Conservation (phyloP, 2,888 invertebrate species). For the Microplitis deprimator region DNA sequence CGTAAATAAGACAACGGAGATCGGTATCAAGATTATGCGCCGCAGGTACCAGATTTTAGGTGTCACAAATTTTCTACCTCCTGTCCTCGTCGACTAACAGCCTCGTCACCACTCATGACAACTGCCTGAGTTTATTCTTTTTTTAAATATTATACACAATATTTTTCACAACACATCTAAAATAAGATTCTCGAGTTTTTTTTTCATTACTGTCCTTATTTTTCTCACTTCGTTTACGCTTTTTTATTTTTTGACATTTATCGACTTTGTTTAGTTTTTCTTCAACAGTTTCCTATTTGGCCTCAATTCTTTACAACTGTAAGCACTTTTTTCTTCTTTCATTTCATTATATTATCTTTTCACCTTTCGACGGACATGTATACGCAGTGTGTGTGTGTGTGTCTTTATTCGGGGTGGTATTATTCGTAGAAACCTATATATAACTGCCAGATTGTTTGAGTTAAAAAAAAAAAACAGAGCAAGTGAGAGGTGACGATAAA, state of each 20-base stretch:
- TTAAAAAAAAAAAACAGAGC: background rate
- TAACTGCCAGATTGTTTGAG: background rate
- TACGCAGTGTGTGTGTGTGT: background rate
- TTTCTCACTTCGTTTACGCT: no score
- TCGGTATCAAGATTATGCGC: conserved; percentile 39
- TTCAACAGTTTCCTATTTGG: conserved; percentile 17
- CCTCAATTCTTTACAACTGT: conserved; percentile 26
- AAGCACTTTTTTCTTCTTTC: conserved; percentile 21
- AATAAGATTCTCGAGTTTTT: no score
- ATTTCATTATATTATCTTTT: background rate
- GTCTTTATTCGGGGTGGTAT: conserved; percentile 5
- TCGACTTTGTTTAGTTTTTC: conserved; percentile 31
- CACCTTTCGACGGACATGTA: no score
- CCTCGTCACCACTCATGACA: conserved; percentile 25
- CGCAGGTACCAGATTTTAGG: conserved; percentile 46
- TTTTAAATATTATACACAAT: background rate
- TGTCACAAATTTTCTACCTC: conserved; percentile 44
- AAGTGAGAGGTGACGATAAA: conserved; percentile 6
- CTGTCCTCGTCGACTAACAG: conserved; percentile 14
- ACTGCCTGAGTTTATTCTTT: background rate
- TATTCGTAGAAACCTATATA: conserved; percentile 32
- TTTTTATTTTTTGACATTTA: no score
- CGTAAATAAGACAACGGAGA: conserved; percentile 57
- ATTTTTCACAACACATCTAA: no score
- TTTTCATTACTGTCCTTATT: no score